Percentiles rank a stretch among this genome's conserved stretches.
Evolutionary conservation across 2,797 vertebrate species (phyloP).

Genomic region (Cyclura pinguis): DNA sequence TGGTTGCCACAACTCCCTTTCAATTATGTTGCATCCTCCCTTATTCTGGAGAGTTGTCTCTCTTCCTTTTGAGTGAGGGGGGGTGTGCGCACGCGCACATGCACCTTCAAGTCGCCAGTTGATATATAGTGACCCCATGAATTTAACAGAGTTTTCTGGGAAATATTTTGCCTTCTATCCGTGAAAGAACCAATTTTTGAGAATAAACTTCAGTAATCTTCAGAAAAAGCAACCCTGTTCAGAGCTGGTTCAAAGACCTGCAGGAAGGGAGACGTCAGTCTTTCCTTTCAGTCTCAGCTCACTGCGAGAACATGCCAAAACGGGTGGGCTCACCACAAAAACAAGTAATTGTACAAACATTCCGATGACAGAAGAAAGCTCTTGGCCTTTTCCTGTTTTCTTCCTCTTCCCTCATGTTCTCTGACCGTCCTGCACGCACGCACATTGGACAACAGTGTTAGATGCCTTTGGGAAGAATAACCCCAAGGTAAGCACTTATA

Average conservation of each 20-base stretch:
- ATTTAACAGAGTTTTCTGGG: too few relatives aligned
- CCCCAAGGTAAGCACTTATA: neutral
- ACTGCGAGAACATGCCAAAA: neutral
- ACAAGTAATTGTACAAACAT: slow-evolving; percentile 3
- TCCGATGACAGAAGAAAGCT: neutral
- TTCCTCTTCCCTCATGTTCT: neutral
- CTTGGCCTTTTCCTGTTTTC: neutral
- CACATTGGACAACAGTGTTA: neutral
- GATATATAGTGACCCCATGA: too few relatives aligned
- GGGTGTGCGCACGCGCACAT: neutral
- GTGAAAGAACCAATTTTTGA: neutral
- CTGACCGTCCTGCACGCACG: neutral
- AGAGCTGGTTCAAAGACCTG: neutral
- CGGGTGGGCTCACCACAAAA: neutral
- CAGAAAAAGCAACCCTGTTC: neutral
- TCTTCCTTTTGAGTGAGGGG: neutral
- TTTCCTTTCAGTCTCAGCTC: neutral
- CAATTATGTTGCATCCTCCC: neutral
- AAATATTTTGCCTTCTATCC: neutral
- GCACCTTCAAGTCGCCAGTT: too few relatives aligned
- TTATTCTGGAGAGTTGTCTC: neutral
- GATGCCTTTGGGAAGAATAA: neutral
- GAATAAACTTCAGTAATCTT: neutral
- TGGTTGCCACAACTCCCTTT: neutral
- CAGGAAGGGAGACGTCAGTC: neutral